Conservation (phyloP, 2,888 invertebrate species). For the Stenchaetothrips biformis region DNA sequence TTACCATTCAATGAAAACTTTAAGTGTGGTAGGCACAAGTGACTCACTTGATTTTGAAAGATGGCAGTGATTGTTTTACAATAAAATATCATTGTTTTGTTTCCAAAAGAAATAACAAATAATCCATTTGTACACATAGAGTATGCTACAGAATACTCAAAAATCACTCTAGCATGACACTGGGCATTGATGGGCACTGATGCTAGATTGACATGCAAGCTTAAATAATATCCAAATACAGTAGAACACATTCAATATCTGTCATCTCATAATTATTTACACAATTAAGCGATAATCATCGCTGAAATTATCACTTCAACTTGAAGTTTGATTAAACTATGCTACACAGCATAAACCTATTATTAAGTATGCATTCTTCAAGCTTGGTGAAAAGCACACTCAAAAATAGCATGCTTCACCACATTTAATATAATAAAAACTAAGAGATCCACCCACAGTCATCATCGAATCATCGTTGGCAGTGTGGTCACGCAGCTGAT, state of each 20-base stretch:
- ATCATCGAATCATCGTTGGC: constrained; percentile 12
- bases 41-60: constrained; percentile 16
- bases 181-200: neutral
- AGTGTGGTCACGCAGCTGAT: constrained; percentile 18
- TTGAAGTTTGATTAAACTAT: constrained; percentile 19
- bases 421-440: constrained; percentile 1
- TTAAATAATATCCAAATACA: constrained; percentile 13
- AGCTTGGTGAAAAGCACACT: neutral
- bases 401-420: neutral
- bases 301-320: neutral
- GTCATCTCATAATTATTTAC: neutral
- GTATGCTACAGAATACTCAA: neutral
- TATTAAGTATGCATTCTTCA: constrained; percentile 1
- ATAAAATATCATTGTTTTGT: constrained; percentile 2
- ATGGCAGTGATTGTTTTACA: constrained; percentile 21
- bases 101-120: constrained; percentile 8
- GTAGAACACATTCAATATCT: constrained; percentile 10
- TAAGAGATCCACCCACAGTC: constrained; percentile 20
- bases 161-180: neutral
- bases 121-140: constrained; percentile 9
- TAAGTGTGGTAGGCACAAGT: constrained; percentile 20
- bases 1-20: neutral
- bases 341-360: constrained; percentile 14
- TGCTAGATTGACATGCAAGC: constrained; percentile 11
- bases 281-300: neutral